Evolutionary conservation across 1,140 invertebrate species (phyloP), one percentile per base, ranked within the genome.

Genomic region (Drosophila guanche): DNA sequence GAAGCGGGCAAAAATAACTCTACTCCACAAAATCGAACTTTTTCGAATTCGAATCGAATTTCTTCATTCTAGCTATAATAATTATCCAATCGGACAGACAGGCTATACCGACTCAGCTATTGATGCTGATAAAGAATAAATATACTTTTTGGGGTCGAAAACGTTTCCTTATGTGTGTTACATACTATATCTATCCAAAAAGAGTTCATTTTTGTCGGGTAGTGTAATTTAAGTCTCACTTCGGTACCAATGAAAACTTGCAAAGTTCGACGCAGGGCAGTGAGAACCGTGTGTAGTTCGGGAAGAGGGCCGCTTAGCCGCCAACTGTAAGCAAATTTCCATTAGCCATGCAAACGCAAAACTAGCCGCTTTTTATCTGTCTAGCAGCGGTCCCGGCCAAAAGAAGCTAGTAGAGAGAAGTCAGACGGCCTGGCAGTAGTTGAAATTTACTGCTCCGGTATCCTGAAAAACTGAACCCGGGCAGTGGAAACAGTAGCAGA

Each of bases 261-360:
- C 7, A 77, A 50, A 53, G 37, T 67, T 76, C 55, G 7, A 6
- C 3, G 4, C 22, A 47, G 29, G 29, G 20, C 8, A 42, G 7
- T 20, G 10, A 8, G 29, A 8, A 33, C 3, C 2, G 33, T 12
- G 37, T 14, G 42, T n/a, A 22, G 14, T 45, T 10, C 54, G 46
- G 42, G 43, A 25, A 61, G 42, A 12, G 55, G 45, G 72, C 66
- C 78, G 78, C 72, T 86, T 69, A 69, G 76, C 77, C 81, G 73
- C 81, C 81, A 69, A 86, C 80, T 80, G 81, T 73, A 81, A 81
- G 80, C 80, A 85, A 85, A 85, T 85, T 85, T 85, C 81, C 80
- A 85, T 85, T 85, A 85, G 80, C 80, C 81, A 85, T 86, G 80
- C 81, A 85, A 85, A 85, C 81, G 80, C 76, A 85, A 85, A 85